phyloP scores from a whole-genome alignment of 2,113 vertebrate genomes.

The Cyanoliseus patagonus region DNA sequence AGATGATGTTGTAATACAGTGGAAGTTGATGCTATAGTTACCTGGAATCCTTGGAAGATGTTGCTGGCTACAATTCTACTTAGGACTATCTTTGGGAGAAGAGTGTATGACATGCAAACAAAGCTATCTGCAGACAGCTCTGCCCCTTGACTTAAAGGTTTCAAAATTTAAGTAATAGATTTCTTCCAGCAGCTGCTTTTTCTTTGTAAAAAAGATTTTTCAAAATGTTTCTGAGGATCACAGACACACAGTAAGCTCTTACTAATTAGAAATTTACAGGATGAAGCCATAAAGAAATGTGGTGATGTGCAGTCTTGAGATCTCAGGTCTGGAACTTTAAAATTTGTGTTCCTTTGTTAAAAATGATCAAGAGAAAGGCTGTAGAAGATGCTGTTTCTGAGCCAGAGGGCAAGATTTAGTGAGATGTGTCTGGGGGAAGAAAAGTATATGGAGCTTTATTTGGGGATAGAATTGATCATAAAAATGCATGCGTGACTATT shows the following conservation, averaged over 20 bases:
- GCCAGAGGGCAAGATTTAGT: not conserved
- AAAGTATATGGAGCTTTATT: not conserved
- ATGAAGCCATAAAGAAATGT: not conserved
- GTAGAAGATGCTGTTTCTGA: not conserved
- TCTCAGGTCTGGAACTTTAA: not conserved
- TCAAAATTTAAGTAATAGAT: not conserved
- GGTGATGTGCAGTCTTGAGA: not conserved
- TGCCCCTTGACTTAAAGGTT: not conserved
- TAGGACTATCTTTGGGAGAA: not conserved
- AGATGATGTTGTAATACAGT: not conserved
- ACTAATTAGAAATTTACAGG: not conserved
- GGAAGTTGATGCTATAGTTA: not conserved
- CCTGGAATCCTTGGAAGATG: not conserved
- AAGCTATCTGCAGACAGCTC: not conserved
- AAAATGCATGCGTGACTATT: not conserved
- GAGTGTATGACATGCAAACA: not conserved
- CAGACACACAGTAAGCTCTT: not conserved
- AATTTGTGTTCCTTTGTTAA: not conserved
- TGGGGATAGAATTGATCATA: not conserved
- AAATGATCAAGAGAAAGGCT: not conserved
- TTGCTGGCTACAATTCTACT: not conserved
- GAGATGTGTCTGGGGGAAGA: not conserved
- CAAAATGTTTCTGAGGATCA: not conserved
- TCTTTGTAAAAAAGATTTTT: not conserved
- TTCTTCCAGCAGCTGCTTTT: not conserved